phyloP scores from a whole-genome alignment of 2,888 invertebrate genomes.

The Strigamia transsilvanica region DNA sequence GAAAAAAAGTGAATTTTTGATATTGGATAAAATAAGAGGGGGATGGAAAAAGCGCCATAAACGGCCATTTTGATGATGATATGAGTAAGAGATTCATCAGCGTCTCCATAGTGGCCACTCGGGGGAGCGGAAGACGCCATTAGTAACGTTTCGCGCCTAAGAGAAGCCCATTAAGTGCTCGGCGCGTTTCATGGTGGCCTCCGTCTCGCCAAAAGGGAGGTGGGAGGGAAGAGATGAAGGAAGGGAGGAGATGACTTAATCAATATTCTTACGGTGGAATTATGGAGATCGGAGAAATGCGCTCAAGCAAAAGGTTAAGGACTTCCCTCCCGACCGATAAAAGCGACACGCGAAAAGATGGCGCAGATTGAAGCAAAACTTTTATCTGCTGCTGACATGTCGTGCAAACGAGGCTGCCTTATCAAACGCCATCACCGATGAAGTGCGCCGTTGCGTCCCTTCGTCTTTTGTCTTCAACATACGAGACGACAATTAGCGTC shows the following conservation, averaged over 20 bases:
- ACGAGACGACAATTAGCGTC: slow-evolving; percentile 38
- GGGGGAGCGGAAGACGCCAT: slow-evolving; percentile 38
- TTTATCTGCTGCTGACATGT: slow-evolving; percentile 35
- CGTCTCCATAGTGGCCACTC: slow-evolving; percentile 35
- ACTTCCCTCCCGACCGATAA: slow-evolving; percentile 46
- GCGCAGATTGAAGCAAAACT: slow-evolving; percentile 35
- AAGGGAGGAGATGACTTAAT: slow-evolving; percentile 48
- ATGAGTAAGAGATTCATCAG: slow-evolving; percentile 41
- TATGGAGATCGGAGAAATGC: slow-evolving; percentile 48
- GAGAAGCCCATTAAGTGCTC: slow-evolving; percentile 39
- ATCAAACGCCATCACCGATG: slow-evolving; percentile 34
- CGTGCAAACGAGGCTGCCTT: slow-evolving; percentile 34
- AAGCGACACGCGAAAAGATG: slow-evolving; percentile 34
- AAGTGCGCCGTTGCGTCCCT: slow-evolving; percentile 34
- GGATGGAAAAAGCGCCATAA: neutral
- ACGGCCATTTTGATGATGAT: slow-evolving; percentile 4
- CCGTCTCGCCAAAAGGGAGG: slow-evolving; percentile 28
- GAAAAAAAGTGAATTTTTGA: slow-evolving; percentile 17
- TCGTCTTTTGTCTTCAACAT: slow-evolving; percentile 31
- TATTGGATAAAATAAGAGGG: slow-evolving; percentile 11
- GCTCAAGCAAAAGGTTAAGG: slow-evolving; percentile 44
- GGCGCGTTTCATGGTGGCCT: slow-evolving; percentile 42
- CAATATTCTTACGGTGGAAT: slow-evolving; percentile 51
- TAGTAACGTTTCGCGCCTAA: slow-evolving; percentile 31
- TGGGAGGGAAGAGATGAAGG: slow-evolving; percentile 10